Evolutionary conservation across 2,797 vertebrate genomes (phyloP).

Genomic region (Choloepus didactylus): DNA sequence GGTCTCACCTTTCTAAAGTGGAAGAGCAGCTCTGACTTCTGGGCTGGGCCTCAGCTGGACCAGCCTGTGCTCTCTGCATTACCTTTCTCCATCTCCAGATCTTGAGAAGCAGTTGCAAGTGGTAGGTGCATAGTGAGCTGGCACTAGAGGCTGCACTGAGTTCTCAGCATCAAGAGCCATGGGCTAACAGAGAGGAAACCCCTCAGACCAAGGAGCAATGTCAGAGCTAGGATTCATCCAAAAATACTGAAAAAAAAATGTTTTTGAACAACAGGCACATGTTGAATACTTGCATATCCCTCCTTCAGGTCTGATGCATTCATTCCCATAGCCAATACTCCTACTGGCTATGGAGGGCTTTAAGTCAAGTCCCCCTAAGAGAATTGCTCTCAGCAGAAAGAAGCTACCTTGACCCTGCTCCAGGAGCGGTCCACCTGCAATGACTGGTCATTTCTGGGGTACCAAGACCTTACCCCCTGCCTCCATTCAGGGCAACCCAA

Average conservation of each 20-base stretch:
- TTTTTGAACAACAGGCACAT: background rate
- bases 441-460: background rate
- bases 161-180: background rate
- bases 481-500: background rate
- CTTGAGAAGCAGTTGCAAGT: background rate
- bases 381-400: background rate
- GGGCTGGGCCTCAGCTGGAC: background rate
- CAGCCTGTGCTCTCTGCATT: background rate
- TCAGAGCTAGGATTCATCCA: background rate
- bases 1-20: background rate
- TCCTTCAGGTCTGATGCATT: background rate
- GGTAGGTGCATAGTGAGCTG: background rate
- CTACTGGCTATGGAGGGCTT: background rate
- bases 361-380: background rate
- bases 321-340: background rate
- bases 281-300: background rate
- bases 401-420: background rate
- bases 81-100: background rate
- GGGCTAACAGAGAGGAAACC: background rate
- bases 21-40: constrained; percentile 41
- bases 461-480: background rate
- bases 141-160: background rate
- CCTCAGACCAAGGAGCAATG: background rate
- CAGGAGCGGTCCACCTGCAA: background rate
- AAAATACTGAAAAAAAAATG: background rate